Evolutionary conservation across 2,797 vertebrate genomes (phyloP).

Genomic region (Enteromius viviparus): DNA sequence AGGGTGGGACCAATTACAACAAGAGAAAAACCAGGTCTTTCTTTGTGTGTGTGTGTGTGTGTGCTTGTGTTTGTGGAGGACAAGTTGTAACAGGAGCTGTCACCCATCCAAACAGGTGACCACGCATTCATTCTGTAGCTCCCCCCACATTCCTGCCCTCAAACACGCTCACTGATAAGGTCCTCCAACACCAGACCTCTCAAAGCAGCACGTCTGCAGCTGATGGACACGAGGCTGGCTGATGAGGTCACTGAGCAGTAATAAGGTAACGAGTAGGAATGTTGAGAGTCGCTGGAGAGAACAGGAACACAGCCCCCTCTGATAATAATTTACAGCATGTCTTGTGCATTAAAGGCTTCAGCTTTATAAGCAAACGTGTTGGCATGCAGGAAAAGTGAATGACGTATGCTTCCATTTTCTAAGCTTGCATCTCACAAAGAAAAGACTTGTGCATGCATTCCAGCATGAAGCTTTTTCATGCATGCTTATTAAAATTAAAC

Average conservation of each 20-base stretch:
- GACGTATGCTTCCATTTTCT: constrained; percentile 47
- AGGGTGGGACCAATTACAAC: neutral
- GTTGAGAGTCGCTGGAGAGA: neutral
- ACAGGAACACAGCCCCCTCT: neutral
- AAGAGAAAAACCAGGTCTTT: neutral
- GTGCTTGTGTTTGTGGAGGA: constrained; percentile 6
- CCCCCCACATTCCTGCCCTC: constrained; percentile 37
- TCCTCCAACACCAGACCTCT: neutral
- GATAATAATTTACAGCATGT: neutral
- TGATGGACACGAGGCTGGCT: neutral
- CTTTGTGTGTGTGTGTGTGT: neutral
- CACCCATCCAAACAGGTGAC: constrained; percentile 49
- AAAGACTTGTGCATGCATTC: neutral
- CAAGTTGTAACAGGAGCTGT: constrained; percentile 51
- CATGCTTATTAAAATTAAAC: neutral
- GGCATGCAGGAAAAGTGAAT: constrained; percentile 28
- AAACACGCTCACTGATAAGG: neutral
- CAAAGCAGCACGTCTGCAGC: constrained; percentile 2
- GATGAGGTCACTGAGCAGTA: constrained; percentile 20
- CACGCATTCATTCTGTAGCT: constrained; percentile 23
- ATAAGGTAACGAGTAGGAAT: constrained; percentile 27
- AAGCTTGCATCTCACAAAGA: constrained; percentile 8
- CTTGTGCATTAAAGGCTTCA: constrained; percentile 25
- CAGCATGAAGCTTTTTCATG: neutral
- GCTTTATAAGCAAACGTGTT: constrained; percentile 20